phyloP scores from a whole-genome alignment of 2,888 invertebrate species.

The Drosophila tripunctata region DNA sequence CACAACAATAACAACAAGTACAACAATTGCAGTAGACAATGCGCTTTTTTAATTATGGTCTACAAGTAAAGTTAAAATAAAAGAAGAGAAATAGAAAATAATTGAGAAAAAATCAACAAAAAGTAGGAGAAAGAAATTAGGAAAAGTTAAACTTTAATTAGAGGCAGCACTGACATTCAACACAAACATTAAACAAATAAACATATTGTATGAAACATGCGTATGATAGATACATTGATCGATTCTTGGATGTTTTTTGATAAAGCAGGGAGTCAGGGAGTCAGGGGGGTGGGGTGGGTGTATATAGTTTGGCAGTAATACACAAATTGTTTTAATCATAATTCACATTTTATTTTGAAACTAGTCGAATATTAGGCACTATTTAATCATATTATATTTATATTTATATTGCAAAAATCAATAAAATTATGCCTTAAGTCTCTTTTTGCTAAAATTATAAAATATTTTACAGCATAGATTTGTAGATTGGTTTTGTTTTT shows the following conservation, averaged over 20 bases:
- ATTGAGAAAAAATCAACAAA: constrained; percentile 43
- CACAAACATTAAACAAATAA: constrained; percentile 30
- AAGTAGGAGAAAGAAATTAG: constrained; percentile 37
- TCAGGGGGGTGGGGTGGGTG: neutral
- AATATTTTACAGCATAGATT: constrained; percentile 63
- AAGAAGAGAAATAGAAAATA: constrained; percentile 37
- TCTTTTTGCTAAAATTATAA: constrained; percentile 66
- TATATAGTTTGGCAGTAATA: constrained; percentile 48
- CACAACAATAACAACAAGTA: constrained; percentile 65
- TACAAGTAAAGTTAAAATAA: constrained; percentile 71
- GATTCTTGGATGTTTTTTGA: neutral
- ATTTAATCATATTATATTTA: constrained; percentile 36
- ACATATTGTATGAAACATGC: constrained; percentile 25
- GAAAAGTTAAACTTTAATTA: constrained; percentile 37
- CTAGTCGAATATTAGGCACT: constrained; percentile 52
- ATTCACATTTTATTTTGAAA: constrained; percentile 62
- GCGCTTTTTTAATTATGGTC: constrained; percentile 82
- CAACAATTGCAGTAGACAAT: constrained; percentile 57
- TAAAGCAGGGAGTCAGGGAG: constrained; percentile 27
- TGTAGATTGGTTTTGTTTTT: constrained; percentile 20
- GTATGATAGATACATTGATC: constrained; percentile 32
- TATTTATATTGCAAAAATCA: constrained; percentile 70
- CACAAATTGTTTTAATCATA: constrained; percentile 60
- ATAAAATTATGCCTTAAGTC: constrained; percentile 69
- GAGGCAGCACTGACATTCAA: constrained; percentile 34